Conservation (phyloP, 2,113 vertebrate species). For the Macquaria ambigua region DNA sequence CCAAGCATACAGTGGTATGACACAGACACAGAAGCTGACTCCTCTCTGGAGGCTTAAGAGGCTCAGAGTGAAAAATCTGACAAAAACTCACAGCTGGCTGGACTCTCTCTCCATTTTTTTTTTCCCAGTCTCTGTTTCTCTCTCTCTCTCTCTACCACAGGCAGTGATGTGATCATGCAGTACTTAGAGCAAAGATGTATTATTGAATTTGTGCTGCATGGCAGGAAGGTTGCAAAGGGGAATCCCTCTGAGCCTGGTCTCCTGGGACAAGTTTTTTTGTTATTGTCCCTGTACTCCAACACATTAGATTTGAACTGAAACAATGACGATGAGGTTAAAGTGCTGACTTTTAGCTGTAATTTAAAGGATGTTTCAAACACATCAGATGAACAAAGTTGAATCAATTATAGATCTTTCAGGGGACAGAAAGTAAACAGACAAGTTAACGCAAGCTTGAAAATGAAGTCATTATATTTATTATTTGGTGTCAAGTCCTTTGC, state of each 20-base stretch:
- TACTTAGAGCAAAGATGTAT: slow-evolving; percentile 19
- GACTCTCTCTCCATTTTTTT: neutral
- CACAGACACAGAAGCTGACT: slow-evolving; percentile 34
- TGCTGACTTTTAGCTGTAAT: neutral
- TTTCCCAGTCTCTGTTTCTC: neutral
- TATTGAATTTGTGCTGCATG: slow-evolving; percentile 29
- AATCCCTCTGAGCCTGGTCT: neutral
- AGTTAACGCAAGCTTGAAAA: neutral
- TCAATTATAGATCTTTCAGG: neutral
- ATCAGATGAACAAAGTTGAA: too few species aligned
- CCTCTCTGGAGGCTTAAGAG: slow-evolving; percentile 59
- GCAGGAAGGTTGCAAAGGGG: slow-evolving; percentile 17
- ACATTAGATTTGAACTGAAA: neutral
- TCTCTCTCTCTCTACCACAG: neutral
- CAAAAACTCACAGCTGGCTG: slow-evolving; percentile 73
- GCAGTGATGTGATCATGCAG: slow-evolving; percentile 37
- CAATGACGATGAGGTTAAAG: neutral
- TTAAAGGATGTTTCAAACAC: too few species aligned
- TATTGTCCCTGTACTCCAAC: neutral
- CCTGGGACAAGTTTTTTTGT: neutral
- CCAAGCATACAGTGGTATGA: slow-evolving; percentile 22
- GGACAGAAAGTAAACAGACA: neutral
- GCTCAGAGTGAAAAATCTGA: slow-evolving; percentile 48
- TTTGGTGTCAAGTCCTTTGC: neutral
- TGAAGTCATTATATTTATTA: neutral